These are phyloP conservation scores for Xanthostigma xanthostigma DNA, from an alignment of 2,888 invertebrate genomes.

Conservation along the genomic window DNA sequence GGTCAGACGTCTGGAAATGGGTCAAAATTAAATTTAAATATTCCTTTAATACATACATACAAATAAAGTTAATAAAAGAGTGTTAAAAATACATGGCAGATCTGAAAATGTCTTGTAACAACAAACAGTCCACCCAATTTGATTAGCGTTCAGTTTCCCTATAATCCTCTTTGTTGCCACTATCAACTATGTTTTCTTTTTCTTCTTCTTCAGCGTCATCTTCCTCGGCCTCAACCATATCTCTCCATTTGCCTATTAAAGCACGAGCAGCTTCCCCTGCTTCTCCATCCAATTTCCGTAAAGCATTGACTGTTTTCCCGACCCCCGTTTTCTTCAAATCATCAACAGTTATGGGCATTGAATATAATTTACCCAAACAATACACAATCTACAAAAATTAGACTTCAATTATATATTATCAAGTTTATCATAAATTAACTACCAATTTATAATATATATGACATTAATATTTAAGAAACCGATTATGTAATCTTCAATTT, in stretches of 20 bases:
- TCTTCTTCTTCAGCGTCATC: constrained; percentile 19
- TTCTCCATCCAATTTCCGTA: constrained; percentile 66
- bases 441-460: constrained; percentile 5
- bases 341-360: constrained; percentile 60
- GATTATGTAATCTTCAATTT: constrained; percentile 1
- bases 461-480: constrained; percentile 2
- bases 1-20: no score
- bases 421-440: constrained; percentile 3
- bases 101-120: no score
- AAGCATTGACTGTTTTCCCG: constrained; percentile 75
- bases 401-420: no score
- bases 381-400: constrained; percentile 53
- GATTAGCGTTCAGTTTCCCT: constrained; percentile 7
- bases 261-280: constrained; percentile 70
- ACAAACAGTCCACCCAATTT: no score
- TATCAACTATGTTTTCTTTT: constrained; percentile 23
- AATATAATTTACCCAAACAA: constrained; percentile 59
- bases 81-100: no score
- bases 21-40: no score
- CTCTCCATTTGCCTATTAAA: constrained; percentile 78
- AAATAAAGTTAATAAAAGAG: no score
- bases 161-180: constrained; percentile 12
- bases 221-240: constrained; percentile 66
- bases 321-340: constrained; percentile 81
- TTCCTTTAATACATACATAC: no score